phyloP scores from a whole-genome alignment of 1,140 invertebrate species.

The Diorhabda elongata region DNA sequence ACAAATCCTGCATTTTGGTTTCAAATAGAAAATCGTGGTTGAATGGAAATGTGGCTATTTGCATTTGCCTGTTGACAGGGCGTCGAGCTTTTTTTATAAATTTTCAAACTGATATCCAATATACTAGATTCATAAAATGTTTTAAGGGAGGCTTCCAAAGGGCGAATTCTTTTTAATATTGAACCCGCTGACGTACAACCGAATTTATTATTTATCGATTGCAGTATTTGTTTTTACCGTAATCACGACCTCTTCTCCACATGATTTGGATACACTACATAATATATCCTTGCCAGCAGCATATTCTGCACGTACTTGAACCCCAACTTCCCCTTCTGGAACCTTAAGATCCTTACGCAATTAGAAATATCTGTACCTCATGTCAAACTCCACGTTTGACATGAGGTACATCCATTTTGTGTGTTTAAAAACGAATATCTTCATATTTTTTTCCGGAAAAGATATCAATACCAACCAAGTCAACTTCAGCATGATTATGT shows the following conservation, averaged over 20 bases:
- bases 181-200: constrained; percentile 35
- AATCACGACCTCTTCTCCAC: constrained; percentile 87
- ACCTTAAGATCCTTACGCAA: constrained; percentile 93
- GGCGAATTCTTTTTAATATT: constrained; percentile 41
- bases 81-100: constrained; percentile 23
- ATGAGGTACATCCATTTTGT: constrained; percentile 99
- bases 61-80: constrained; percentile 27
- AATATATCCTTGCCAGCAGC: constrained; percentile 82
- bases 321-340: constrained; percentile 85
- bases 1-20: constrained; percentile 13
- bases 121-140: constrained; percentile 34
- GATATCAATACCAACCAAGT: constrained; percentile 97
- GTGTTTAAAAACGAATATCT: constrained; percentile 99
- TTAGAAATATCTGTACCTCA: constrained; percentile 83
- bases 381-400: constrained; percentile 97
- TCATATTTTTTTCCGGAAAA: constrained; percentile 96
- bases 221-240: constrained; percentile 90
- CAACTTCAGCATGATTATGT: constrained; percentile 96
- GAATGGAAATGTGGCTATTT: constrained; percentile 27
- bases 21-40: constrained; percentile 30
- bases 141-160: constrained; percentile 50
- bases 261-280: constrained; percentile 88
- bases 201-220: constrained; percentile 87
- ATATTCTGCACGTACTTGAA: constrained; percentile 71
- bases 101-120: constrained; percentile 39